A percentile compares a stretch with the other conserved stretches of the same genome.
Evolutionary conservation across 2,888 invertebrate species (phyloP).

Genomic region (Epinotia nisella): DNA sequence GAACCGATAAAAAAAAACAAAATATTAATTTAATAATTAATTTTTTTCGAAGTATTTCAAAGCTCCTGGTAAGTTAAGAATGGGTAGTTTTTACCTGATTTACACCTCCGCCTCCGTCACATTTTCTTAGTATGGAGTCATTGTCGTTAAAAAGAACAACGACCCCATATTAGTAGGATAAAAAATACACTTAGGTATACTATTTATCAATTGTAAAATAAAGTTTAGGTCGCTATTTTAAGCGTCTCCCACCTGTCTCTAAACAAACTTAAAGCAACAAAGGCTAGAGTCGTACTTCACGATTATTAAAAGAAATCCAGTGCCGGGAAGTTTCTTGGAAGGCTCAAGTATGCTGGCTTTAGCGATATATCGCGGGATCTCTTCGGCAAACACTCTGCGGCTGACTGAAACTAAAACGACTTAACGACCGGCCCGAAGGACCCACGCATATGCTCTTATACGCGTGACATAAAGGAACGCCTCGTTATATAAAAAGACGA

Average conservation of each 20-base stretch:
- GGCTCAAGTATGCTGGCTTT: conserved; percentile 51
- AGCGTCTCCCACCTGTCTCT: conserved; percentile 31
- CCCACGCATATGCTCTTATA: not conserved
- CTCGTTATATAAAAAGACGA: conserved; percentile 1
- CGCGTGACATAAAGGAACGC: not conserved
- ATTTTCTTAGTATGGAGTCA: not conserved
- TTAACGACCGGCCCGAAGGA: not conserved
- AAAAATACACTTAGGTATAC: too few species aligned
- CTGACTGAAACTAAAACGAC: not conserved
- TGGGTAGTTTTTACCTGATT: too few species aligned
- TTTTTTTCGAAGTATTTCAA: too few species aligned
- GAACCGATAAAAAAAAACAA: not conserved
- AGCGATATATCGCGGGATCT: conserved; percentile 56
- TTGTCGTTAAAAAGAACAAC: not conserved
- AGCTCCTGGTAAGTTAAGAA: too few species aligned
- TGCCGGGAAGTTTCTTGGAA: conserved; percentile 63
- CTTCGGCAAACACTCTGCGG: conserved; percentile 21
- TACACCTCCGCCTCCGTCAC: not conserved
- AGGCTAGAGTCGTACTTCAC: conserved; percentile 45
- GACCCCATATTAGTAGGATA: not conserved
- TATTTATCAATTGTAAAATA: not conserved
- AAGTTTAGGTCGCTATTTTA: not conserved
- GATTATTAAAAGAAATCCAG: conserved; percentile 59
- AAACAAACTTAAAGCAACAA: conserved; percentile 41
- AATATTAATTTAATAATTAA: not conserved